phyloP scores from a whole-genome alignment of 2,113 vertebrate genomes.

The Smithornis capensis region DNA sequence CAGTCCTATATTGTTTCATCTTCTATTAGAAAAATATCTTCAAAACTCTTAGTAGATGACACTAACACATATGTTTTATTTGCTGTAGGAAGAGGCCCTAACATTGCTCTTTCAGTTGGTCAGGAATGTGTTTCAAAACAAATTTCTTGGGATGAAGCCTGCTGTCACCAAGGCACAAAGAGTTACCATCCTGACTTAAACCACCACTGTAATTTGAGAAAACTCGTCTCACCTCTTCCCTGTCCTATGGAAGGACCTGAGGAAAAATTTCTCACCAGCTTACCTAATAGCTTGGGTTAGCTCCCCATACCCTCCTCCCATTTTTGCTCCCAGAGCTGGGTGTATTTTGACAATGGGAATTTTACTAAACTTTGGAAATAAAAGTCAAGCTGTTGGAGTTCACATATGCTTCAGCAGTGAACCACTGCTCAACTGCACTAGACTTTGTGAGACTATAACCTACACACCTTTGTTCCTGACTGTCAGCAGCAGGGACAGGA shows the following conservation, averaged over 20 bases:
- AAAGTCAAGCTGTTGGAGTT: neutral
- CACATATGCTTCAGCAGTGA: neutral
- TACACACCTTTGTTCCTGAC: neutral
- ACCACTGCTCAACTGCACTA: neutral
- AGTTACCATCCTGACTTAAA: neutral
- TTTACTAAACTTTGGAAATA: neutral
- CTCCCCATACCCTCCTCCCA: rapidly evolving
- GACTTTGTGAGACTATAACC: neutral
- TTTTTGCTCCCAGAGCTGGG: neutral
- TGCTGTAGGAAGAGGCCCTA: neutral
- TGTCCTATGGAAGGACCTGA: neutral
- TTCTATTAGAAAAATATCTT: neutral
- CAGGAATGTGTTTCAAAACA: neutral
- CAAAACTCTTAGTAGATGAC: neutral
- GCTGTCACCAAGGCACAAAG: neutral
- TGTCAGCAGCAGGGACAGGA: neutral
- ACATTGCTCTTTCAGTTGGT: neutral
- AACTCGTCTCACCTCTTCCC: neutral
- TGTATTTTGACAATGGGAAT: neutral
- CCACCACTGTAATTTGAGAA: neutral
- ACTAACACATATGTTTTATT: rapidly evolving
- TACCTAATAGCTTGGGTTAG: neutral
- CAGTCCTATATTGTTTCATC: neutral
- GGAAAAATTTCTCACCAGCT: neutral
- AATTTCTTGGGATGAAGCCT: neutral